phyloP scores from a whole-genome alignment of 2,888 invertebrate species.

The Andrena flavipes region DNA sequence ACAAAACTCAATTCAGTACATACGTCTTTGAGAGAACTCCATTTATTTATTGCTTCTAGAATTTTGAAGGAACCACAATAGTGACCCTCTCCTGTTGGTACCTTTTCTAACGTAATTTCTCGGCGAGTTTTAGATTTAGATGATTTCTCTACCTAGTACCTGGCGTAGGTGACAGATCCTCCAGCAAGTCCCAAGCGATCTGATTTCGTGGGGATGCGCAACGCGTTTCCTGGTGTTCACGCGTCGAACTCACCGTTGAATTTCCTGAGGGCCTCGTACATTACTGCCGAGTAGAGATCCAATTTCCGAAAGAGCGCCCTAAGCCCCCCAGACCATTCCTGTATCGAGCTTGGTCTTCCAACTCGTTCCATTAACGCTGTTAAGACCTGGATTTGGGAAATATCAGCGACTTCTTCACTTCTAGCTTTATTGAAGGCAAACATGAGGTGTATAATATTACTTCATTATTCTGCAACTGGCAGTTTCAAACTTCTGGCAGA shows the following conservation, averaged over 20 bases:
- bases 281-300: slow-evolving; percentile 25
- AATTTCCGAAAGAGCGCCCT: slow-evolving; percentile 40
- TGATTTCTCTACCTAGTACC: neutral
- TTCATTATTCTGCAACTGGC: no score
- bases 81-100: no score
- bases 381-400: neutral
- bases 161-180: neutral
- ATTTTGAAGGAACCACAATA: no score
- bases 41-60: no score
- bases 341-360: slow-evolving; percentile 15
- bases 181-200: neutral
- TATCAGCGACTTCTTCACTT: neutral
- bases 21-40: no score
- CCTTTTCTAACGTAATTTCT: no score
- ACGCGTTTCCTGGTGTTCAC: slow-evolving; percentile 7
- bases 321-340: neutral
- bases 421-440: neutral
- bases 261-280: slow-evolving; percentile 55
- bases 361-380: neutral
- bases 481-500: no score
- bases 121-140: no score
- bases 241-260: slow-evolving; percentile 43
- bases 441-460: neutral
- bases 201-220: slow-evolving; percentile 17
- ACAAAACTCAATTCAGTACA: no score